Conservation (phyloP, 2,113 vertebrate species). For the Paedocypris sp. region DNA sequence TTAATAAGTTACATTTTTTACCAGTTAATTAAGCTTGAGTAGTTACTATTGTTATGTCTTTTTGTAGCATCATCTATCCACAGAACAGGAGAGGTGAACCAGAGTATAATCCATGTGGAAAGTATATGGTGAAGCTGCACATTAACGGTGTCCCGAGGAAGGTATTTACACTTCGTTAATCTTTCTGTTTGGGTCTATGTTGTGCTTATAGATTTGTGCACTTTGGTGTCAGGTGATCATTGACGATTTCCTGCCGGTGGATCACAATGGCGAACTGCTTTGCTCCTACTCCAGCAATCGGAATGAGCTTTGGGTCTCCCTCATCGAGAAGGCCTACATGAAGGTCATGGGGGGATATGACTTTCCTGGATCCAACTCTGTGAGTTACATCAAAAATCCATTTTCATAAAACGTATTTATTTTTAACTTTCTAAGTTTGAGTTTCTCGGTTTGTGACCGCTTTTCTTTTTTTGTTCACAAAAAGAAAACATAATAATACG, state of each 20-base stretch:
- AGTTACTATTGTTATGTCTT: neutral
- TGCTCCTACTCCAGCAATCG: constrained; percentile 96
- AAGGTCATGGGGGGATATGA: constrained; percentile 99
- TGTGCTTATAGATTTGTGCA: neutral
- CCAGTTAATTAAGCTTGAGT: no score
- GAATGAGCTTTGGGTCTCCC: constrained; percentile 94
- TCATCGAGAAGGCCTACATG: constrained; percentile 99
- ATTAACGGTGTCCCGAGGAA: constrained; percentile 96
- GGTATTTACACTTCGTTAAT: constrained; percentile 51
- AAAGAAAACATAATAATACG: no score
- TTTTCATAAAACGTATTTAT: neutral
- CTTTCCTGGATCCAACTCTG: constrained; percentile 97
- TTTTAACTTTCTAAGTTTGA: no score
- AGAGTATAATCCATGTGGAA: constrained; percentile 96
- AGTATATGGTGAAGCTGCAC: constrained; percentile 98
- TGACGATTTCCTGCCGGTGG: constrained; percentile 89
- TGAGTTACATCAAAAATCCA: constrained; percentile 53
- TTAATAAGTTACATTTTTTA: no score
- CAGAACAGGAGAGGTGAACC: constrained; percentile 93
- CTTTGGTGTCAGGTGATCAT: constrained; percentile 77
- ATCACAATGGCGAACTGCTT: constrained; percentile 85
- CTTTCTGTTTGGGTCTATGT: neutral
- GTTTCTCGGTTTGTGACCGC: neutral
- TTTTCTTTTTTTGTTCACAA: no score
- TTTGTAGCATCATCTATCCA: constrained; percentile 84